A percentile compares a stretch with the other conserved stretches of the same genome.
Conservation (phyloP, 2,888 invertebrate genomes). For the Cheilosia soror region DNA sequence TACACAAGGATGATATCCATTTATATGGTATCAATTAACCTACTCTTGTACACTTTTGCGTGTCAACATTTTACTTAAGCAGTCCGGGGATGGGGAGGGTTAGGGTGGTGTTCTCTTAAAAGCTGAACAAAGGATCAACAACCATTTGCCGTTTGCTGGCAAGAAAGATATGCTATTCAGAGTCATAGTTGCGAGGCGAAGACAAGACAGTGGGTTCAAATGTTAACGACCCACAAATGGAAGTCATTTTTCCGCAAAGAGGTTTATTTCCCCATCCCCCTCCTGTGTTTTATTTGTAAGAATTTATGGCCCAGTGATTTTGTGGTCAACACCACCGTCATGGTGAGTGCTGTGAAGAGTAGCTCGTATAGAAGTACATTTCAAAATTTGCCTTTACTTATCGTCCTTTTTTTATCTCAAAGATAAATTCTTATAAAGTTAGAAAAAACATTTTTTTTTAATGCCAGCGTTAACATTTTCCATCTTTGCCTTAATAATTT, state of each 20-base stretch:
- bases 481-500: constrained; percentile 9
- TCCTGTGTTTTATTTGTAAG: constrained; percentile 35
- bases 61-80: constrained; percentile 10
- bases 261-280: constrained; percentile 17
- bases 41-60: constrained; percentile 32
- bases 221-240: constrained; percentile 65
- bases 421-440: constrained; percentile 43
- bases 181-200: neutral
- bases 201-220: constrained; percentile 54
- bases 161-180: neutral
- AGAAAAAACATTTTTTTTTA: constrained; percentile 25
- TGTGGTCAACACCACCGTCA: constrained; percentile 46
- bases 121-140: constrained; percentile 53
- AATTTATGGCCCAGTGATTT: constrained; percentile 60
- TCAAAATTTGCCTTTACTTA: neutral
- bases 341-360: constrained; percentile 13
- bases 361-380: neutral
- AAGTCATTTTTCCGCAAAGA: constrained; percentile 2
- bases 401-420: constrained; percentile 1
- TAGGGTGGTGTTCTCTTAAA: constrained; percentile 22
- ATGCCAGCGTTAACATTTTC: constrained; percentile 44
- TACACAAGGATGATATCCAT: constrained; percentile 27
- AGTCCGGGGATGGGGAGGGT: neutral
- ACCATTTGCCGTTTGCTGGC: constrained; percentile 33
- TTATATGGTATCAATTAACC: constrained; percentile 64